Base-by-base conservation (phyloP, 2,797 vertebrate genomes). In the Lacerta bilineata region DNA sequence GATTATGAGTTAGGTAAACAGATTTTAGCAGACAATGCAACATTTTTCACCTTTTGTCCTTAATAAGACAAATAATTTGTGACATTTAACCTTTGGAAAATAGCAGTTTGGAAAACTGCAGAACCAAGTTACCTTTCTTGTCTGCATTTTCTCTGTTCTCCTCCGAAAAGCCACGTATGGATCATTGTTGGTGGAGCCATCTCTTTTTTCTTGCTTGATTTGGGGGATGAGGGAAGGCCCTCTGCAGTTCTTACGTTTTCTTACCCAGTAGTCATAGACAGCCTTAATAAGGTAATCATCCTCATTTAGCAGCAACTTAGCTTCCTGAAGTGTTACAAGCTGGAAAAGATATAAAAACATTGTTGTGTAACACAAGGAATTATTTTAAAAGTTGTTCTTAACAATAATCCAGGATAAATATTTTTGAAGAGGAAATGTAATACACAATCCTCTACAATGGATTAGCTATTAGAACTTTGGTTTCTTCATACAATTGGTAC, bases 61-160 rank as follows among this genome's bases (percentile, higher is more conserved):
- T 27, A n/a, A 0, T 29, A 61, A 59, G 76, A 71, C n/a, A 23
- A 50, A 43, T 50, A 0, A 64, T 23, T 64, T 64, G 20, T 64
- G 17, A 64, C 61, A 18, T 64, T 23, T 64, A 23, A 64, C 61
- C 20, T 74, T 43, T 83, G 79, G 50, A 46, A 92, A 86, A 8
- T 18, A 4, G 64, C 85, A 87, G 33, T n/a, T 11, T 33, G 17
- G 18, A 87, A 61, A 41, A 0, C 88, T 55, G 50, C 29, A 69
- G 11, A 29, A 81, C 20, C 76, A 71, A 59, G 33, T 93, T 95
- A 98, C 98, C 98, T 99, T 99, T 95, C 98, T 97, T 10, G 98
- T 99, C 96, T 99, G 98, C 98, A 99, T 99, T 95, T 98, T 99
- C 96, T 99, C 98, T 0, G 98, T 98, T 91, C 98, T 97, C 78